Evolutionary conservation across 2,113 vertebrate genomes (phyloP), one percentile per base, ranked within the genome.

Genomic region (Calcarius ornatus): DNA sequence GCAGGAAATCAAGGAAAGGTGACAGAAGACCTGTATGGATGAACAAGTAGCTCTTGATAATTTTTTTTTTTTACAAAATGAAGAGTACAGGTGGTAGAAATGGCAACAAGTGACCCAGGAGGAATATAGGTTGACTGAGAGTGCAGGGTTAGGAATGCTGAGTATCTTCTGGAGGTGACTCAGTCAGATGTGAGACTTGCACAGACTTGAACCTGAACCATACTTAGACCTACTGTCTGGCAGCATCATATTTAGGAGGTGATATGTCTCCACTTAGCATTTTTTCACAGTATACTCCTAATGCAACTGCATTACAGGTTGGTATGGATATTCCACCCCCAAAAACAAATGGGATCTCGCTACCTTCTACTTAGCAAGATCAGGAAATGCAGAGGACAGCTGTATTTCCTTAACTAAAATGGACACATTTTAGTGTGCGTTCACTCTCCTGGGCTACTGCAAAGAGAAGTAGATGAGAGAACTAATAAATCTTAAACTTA

Each of bases 261-360:
- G 9, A 16, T 15, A 27, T 0, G 1, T 57, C 8, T 51, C 13
- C 57, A 33, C 2, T 38, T 63, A 59, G 12, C 15, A 11, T 8
- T 47, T 12, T 12, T 93, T 45, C 61, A 22, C 31, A 76, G 20
- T 16, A 7, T 35, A 33, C 17, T 13, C 20, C 66, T 56, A 23
- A 38, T 43, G 10, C 20, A 57, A 31, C n/a, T 57, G 17, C n/a
- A 43, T 51, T 43, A 33, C 9, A 42, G 7, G 31, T 81, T 61
- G 11, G 1, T 20, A 61, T 22, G 1, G 4, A 22, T 84, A 47
- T 4, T 57, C 17, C 18, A 63, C 51, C 53, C 42, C n/a, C 43
- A 27, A 31, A 42, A 76, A 6, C 12, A 21, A n/a, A n/a, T 10
- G 2, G 27, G 21, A 57, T 31, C 15, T 12, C 24, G 28, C 13